Evolutionary conservation across 2,888 invertebrate species (phyloP).

Genomic region (Eumerus sabulonum): DNA sequence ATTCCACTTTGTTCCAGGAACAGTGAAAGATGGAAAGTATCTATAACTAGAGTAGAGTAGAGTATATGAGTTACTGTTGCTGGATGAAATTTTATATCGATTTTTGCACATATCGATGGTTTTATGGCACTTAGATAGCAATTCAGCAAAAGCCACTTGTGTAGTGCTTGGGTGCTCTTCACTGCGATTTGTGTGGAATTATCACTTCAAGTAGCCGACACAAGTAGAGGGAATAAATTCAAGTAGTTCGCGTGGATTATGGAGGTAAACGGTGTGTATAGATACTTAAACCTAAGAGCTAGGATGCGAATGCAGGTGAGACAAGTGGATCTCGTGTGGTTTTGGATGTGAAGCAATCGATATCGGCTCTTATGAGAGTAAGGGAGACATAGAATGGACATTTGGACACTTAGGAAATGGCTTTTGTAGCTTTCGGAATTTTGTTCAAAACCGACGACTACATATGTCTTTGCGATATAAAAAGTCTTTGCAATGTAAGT

Average conservation of each 20-base stretch:
- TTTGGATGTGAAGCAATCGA: neutral
- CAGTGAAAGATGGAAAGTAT: constrained; percentile 16
- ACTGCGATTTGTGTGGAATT: constrained; percentile 70
- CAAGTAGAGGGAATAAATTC: constrained; percentile 50
- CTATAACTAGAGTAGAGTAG: constrained; percentile 24
- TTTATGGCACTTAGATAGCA: constrained; percentile 64
- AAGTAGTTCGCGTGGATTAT: constrained; percentile 53
- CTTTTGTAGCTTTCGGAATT: too few relatives aligned
- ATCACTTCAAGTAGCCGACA: constrained; percentile 69
- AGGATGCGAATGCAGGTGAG: constrained; percentile 34
- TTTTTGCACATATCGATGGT: constrained; percentile 67
- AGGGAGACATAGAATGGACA: too few relatives aligned
- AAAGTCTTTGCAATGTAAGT: too few relatives aligned
- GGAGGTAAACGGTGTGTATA: constrained; percentile 44
- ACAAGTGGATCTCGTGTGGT: constrained; percentile 18
- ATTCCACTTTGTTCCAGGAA: constrained; percentile 34
- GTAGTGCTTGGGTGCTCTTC: constrained; percentile 59
- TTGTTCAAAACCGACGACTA: too few relatives aligned
- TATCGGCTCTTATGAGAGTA: too few relatives aligned
- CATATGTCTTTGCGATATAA: too few relatives aligned
- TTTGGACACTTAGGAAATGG: too few relatives aligned
- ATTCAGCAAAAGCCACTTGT: constrained; percentile 66
- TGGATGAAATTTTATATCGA: constrained; percentile 48
- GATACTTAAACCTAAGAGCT: constrained; percentile 13
- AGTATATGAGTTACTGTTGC: constrained; percentile 29